These are phyloP conservation scores for Heliconius hewitsoni DNA, from an alignment of 1,140 invertebrate genomes.

Conservation along the genomic window DNA sequence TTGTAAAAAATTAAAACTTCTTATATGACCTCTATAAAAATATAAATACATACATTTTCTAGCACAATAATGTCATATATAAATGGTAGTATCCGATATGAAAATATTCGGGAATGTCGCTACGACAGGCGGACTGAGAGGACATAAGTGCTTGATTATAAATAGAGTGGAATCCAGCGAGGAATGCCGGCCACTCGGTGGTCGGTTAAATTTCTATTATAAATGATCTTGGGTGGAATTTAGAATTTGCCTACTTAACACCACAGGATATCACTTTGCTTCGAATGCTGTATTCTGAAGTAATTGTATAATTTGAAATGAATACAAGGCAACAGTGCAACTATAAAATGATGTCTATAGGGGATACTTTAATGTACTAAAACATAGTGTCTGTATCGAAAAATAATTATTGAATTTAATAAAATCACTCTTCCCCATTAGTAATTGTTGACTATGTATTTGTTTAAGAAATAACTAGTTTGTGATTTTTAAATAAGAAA, in stretches of 20 bases:
- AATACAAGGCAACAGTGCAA: neutral
- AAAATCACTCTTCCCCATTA: no score
- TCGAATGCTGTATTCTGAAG: neutral
- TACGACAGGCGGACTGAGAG: constrained; percentile 48
- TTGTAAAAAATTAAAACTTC: no score
- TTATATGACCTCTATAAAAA: constrained; percentile 8
- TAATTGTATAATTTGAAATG: neutral
- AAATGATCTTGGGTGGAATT: constrained; percentile 33
- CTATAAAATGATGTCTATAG: no score
- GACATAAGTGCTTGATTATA: constrained; percentile 52
- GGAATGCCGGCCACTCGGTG: constrained; percentile 51
- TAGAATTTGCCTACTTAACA: constrained; percentile 1
- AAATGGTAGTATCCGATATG: constrained; percentile 45
- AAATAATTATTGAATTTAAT: no score
- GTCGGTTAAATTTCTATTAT: constrained; percentile 41
- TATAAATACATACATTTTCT: constrained; percentile 24
- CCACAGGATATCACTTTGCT: neutral
- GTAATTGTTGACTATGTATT: no score
- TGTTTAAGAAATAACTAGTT: no score
- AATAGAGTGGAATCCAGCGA: constrained; percentile 53
- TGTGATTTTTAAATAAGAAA: no score
- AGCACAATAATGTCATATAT: constrained; percentile 44
- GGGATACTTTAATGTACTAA: no score
- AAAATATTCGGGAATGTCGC: constrained; percentile 55
- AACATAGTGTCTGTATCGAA: no score